These are phyloP conservation scores for Synanthedon myopaeformis DNA, from an alignment of 2,888 invertebrate genomes.

Conservation along the genomic window DNA sequence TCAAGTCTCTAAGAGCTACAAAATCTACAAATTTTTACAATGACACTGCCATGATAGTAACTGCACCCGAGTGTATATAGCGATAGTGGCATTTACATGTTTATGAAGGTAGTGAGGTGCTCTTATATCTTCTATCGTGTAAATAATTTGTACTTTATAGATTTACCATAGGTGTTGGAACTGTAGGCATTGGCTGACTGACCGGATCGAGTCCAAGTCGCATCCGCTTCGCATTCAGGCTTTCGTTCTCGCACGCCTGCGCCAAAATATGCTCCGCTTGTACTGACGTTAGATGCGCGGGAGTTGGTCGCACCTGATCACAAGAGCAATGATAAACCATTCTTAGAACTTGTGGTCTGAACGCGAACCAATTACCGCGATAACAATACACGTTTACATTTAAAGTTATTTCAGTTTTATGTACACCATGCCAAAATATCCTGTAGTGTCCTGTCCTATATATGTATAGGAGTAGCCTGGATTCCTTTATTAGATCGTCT, in stretches of 20 bases:
- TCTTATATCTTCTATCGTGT: too few species aligned
- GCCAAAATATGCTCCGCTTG: conserved; percentile 97
- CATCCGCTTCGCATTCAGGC: conserved; percentile 97
- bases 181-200: conserved; percentile 87
- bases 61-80: too few species aligned
- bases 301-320: conserved; percentile 88
- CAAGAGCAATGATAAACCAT: neutral
- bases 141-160: neutral
- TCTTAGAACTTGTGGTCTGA: neutral
- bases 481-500: too few species aligned
- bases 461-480: too few species aligned
- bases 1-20: too few species aligned
- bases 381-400: too few species aligned
- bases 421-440: too few species aligned
- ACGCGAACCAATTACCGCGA: neutral
- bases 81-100: neutral
- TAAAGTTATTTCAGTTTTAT: too few species aligned
- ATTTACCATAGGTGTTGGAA: conserved; percentile 73
- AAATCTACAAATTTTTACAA: too few species aligned
- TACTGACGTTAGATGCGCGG: conserved; percentile 95
- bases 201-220: conserved; percentile 94
- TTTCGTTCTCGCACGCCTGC: conserved; percentile 96
- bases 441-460: too few species aligned
- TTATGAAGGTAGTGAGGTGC: neutral
- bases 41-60: too few species aligned